These are phyloP conservation scores for Nyctalus aviator DNA, from an alignment of 2,797 vertebrate species.

Conservation along the genomic window DNA sequence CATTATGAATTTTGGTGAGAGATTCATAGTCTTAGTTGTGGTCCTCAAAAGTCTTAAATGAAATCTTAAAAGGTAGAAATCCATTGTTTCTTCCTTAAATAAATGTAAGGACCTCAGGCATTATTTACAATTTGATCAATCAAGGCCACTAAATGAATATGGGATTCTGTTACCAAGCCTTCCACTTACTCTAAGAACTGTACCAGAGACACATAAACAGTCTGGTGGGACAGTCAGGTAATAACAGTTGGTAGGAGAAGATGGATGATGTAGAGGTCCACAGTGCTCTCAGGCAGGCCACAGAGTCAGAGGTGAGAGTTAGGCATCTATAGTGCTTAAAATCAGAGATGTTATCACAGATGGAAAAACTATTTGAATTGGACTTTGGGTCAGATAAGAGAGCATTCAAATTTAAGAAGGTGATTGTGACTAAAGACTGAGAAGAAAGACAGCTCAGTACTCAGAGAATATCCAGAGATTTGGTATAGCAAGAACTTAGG, in stretches of 20 bases:
- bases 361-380: neutral
- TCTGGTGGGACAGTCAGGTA: neutral
- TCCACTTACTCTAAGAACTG: neutral
- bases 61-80: neutral
- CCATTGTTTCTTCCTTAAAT: neutral
- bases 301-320: neutral
- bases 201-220: neutral
- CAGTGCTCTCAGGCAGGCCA: neutral
- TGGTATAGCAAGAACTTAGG: neutral
- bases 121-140: neutral
- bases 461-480: neutral
- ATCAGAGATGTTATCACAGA: neutral
- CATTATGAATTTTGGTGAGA: neutral
- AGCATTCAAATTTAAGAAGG: neutral
- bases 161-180: neutral
- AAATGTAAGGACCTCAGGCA: neutral
- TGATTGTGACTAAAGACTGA: neutral
- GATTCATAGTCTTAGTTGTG: neutral
- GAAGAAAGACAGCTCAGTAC: neutral
- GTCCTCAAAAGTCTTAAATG: neutral
- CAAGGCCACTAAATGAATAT: neutral
- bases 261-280: rapidly evolving
- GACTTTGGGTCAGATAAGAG: neutral
- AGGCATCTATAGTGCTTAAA: neutral
- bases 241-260: neutral